Conservation (phyloP, 2,113 vertebrate genomes). For the Pygoscelis antarcticus region DNA sequence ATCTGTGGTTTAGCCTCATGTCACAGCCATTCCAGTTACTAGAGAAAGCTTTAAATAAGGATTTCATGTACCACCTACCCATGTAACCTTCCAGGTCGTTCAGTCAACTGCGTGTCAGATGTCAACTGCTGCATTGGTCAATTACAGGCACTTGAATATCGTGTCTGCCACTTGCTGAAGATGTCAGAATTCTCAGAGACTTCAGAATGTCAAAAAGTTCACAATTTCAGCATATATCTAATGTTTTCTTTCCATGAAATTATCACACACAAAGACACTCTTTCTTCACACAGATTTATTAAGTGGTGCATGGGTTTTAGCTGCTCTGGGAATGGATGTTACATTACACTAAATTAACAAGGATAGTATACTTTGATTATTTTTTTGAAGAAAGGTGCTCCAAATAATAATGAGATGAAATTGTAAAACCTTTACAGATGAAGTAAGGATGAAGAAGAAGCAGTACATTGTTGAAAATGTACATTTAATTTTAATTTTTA, state of each 20-base stretch:
- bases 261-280: not conserved
- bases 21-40: constrained; percentile 53
- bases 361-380: not conserved
- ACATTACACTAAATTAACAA: not conserved
- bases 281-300: not conserved
- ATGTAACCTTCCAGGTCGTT: constrained; percentile 58
- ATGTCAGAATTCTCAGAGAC: constrained; percentile 65
- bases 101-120: constrained; percentile 46
- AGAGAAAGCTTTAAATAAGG: constrained; percentile 61
- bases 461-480: not conserved
- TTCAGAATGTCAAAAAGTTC: constrained; percentile 50
- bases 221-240: constrained; percentile 43
- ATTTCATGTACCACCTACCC: constrained; percentile 54
- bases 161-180: constrained; percentile 62
- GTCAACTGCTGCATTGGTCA: constrained; percentile 64
- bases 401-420: not conserved
- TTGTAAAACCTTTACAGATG: not conserved
- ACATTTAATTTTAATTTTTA: not conserved
- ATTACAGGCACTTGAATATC: constrained; percentile 75
- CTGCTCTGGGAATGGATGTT: not conserved
- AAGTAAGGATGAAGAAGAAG: not conserved
- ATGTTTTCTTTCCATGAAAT: constrained; percentile 35
- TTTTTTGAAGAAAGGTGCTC: not conserved
- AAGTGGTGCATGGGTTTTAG: not conserved
- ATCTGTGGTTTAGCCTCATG: constrained; percentile 53